These are phyloP conservation scores for Electrona antarctica DNA, from an alignment of 2,113 vertebrate species.

Conservation along the genomic window DNA sequence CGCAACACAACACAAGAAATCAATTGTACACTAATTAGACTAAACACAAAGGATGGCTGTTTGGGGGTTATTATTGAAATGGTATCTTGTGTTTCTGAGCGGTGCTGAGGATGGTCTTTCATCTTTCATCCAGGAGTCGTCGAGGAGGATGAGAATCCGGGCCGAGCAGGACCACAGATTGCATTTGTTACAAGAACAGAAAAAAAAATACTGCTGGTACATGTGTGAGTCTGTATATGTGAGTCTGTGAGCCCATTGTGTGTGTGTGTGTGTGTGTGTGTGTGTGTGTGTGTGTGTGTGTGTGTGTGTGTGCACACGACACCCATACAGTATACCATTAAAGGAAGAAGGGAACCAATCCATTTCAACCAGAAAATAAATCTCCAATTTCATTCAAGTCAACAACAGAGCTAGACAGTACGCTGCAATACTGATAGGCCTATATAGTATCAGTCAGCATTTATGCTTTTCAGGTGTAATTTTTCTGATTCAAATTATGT, in stretches of 20 bases:
- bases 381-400: conserved; percentile 33
- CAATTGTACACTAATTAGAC: conserved; percentile 65
- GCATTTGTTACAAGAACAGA: too few relatives aligned
- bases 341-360: background rate
- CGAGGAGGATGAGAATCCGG: too few relatives aligned
- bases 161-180: too few relatives aligned
- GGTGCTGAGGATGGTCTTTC: too few relatives aligned
- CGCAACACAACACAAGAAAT: conserved; percentile 61
- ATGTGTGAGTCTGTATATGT: background rate
- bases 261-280: background rate
- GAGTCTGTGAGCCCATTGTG: conserved; percentile 4
- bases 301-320: background rate
- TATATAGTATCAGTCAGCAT: too few relatives aligned
- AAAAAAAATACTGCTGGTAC: background rate
- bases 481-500: too few relatives aligned
- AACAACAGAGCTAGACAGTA: conserved; percentile 22
- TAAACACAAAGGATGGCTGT: conserved; percentile 55
- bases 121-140: too few relatives aligned
- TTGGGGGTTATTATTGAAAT: too few relatives aligned
- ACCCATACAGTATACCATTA: background rate
- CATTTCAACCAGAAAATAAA: conserved; percentile 5
- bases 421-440: conserved; percentile 11
- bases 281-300: conserved; percentile 6
- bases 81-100: too few relatives aligned
- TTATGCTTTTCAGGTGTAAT: too few relatives aligned